phyloP scores from a whole-genome alignment of 2,888 invertebrate species.

The Folsomia candida region DNA sequence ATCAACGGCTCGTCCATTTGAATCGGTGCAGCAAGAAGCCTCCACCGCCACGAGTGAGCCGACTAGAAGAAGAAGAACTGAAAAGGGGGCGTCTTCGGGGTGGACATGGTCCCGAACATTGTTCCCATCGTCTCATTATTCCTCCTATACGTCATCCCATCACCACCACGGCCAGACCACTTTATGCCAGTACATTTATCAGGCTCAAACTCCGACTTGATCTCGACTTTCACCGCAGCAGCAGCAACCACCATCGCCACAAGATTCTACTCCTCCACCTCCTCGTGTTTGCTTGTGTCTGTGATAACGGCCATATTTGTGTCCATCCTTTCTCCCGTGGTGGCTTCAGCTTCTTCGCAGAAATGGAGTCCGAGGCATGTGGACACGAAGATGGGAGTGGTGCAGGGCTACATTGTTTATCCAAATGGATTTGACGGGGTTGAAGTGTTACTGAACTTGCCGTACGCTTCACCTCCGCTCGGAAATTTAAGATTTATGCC shows the following conservation, averaged over 20 bases:
- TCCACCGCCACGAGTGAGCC: neutral
- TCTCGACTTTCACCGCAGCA: neutral
- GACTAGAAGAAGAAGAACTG: neutral
- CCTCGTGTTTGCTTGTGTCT: neutral
- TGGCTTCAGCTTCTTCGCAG: neutral
- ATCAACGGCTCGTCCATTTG: too few relatives aligned
- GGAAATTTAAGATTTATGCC: constrained; percentile 88
- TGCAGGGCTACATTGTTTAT: constrained; percentile 36
- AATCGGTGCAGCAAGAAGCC: neutral
- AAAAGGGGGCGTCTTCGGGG: neutral
- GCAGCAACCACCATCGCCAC: neutral
- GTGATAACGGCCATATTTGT: neutral
- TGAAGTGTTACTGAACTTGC: constrained; percentile 59
- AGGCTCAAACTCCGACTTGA: neutral
- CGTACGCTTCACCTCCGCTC: constrained; percentile 91
- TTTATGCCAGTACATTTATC: neutral
- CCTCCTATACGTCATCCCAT: neutral
- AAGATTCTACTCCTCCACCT: neutral
- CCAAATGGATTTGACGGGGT: constrained; percentile 38
- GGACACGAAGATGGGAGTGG: constrained; percentile 34
- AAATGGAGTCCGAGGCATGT: constrained; percentile 37
- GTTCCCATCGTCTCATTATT: constrained; percentile 20
- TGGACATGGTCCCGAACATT: constrained; percentile 29
- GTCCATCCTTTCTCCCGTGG: neutral
- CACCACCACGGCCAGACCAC: neutral